Evolutionary conservation across 2,113 vertebrate genomes (phyloP).

Genomic region (Myiagra hebetior): DNA sequence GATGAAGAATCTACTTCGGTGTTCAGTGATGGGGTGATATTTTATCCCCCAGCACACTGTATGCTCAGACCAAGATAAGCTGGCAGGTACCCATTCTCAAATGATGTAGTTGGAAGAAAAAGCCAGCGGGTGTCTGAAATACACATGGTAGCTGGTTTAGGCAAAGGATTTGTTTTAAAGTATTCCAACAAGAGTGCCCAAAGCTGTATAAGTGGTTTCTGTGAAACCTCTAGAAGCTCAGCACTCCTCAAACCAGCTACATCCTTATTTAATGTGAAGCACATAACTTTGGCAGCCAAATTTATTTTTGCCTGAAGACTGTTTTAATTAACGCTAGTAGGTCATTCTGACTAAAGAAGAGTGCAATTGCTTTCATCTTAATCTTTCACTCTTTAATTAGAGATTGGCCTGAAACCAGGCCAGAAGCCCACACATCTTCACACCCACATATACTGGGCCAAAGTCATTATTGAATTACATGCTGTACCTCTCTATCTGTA

Average conservation of each 20-base stretch:
- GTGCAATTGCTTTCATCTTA: constrained; percentile 41
- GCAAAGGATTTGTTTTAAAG: constrained; percentile 11
- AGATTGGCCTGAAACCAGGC: constrained; percentile 32
- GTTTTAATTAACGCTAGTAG: constrained; percentile 24
- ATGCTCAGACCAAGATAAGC: neutral
- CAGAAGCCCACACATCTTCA: constrained; percentile 18
- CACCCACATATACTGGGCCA: neutral
- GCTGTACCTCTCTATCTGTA: neutral
- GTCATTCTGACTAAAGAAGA: constrained; percentile 35
- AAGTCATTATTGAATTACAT: constrained; percentile 30
- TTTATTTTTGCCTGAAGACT: constrained; percentile 36
- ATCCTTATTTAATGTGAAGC: constrained; percentile 22
- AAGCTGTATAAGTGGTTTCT: neutral
- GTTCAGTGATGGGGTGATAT: constrained; percentile 7
- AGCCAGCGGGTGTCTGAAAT: neutral
- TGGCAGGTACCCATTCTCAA: neutral
- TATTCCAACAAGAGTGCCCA: neutral
- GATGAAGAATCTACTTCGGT: constrained; percentile 35
- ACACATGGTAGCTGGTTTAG: neutral
- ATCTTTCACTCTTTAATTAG: constrained; percentile 54
- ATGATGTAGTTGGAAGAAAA: neutral
- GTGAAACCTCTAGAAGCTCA: neutral
- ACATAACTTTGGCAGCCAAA: neutral
- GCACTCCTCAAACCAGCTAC: neutral
- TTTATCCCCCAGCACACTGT: constrained; percentile 8